Evolutionary conservation across 1,140 invertebrate genomes (phyloP), one percentile per base, ranked within the genome.

Genomic region (Pachypsylla venusta): DNA sequence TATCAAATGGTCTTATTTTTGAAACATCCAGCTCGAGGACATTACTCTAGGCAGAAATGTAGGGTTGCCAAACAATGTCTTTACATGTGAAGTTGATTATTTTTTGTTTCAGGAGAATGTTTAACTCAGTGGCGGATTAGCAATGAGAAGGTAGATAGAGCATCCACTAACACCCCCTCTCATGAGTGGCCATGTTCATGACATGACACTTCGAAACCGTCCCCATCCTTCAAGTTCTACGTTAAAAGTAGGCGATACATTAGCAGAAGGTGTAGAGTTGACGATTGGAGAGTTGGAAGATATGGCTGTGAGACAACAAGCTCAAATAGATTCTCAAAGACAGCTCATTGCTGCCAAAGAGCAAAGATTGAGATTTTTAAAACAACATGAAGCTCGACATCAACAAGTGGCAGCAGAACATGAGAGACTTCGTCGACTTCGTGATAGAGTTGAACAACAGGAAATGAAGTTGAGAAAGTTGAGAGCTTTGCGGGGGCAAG

Each of bases 261-360:
- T 60, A 54, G 42, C 59, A 56, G 64, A 61, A 53, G 64, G 62
- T 56, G 78, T 78, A 69, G 81, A 81, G 81, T 81, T 93, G 79
- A 89, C 86, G 70, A 78, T 91, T 75, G 81, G 83, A 73, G 90
- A 95, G 81, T 83, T 95, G 76, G 89, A 90, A 79, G 90, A 90
- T 71, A 94, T 96, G 89, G 92, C 92, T 69, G 79, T 87, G 68
- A 79, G 90, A 66, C 92, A 97, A 77, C 91, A 94, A 76, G 88
- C 91, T 73, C 90, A 96, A 79, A 93, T 98, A 70, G 91, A 95
- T 75, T 81, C 83, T 64, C 89, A 92, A 76, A 85, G 91, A 69
- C 87, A 91, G 76, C 77, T 90, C 70, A 79, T 93, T 66, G 85
- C 87, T 64, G 89, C 88, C 68, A 89, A 89, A 70, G 89, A 93